Conservation (phyloP, 1,140 invertebrate genomes). For the Alviniconcha marisindica region DNA sequence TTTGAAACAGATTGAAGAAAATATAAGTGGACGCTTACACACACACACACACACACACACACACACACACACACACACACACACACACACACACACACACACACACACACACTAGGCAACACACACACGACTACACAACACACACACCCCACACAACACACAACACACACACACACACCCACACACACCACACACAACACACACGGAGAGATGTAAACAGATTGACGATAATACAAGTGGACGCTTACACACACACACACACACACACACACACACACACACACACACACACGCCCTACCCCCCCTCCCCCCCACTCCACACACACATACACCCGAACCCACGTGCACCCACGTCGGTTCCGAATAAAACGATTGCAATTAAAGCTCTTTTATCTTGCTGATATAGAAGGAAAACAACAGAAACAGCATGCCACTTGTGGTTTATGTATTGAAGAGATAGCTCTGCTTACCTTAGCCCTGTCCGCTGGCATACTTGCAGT, state of each 20-base stretch:
- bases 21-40: no score
- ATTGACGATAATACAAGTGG: not conserved
- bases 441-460: no score
- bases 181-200: not conserved
- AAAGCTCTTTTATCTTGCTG: no score
- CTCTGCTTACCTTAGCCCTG: no score
- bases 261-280: not conserved
- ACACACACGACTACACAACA: not conserved
- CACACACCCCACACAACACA: not conserved
- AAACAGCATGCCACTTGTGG: no score
- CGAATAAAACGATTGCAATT: no score
- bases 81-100: not conserved
- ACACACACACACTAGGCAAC: not conserved
- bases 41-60: no score
- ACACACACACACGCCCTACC: not conserved
- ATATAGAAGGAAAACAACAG: no score
- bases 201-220: not conserved
- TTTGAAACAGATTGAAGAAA: no score
- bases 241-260: not conserved
- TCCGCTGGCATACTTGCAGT: no score
- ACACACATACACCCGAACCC: not conserved
- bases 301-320: not conserved
- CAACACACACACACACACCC: not conserved
- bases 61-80: no score
- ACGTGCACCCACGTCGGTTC: not conserved